These are phyloP conservation scores for Adelphocoris suturalis DNA, from an alignment of 2,888 invertebrate species.

Conservation along the genomic window DNA sequence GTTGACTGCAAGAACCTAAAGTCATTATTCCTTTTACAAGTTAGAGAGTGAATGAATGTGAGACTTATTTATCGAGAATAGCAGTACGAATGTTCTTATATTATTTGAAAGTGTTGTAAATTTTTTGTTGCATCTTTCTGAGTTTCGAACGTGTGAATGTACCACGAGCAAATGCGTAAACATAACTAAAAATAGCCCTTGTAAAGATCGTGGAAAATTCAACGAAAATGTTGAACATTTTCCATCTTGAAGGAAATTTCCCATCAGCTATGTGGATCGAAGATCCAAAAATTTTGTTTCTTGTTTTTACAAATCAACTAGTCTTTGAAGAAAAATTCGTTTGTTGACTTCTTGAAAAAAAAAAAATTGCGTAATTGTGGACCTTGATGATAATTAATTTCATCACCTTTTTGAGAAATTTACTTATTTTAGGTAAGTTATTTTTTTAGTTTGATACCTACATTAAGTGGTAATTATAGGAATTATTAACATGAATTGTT, in stretches of 20 bases:
- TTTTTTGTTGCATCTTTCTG: neutral
- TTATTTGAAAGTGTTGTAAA: neutral
- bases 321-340: constrained; percentile 58
- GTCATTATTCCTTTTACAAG: neutral
- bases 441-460: constrained; percentile 70
- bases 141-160: constrained; percentile 4
- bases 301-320: constrained; percentile 34
- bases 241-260: constrained; percentile 16
- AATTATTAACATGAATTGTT: constrained; percentile 60
- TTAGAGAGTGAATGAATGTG: neutral
- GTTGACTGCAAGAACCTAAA: neutral
- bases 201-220: neutral
- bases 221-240: too few relatives aligned
- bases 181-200: neutral
- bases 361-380: constrained; percentile 55
- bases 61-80: neutral
- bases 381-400: constrained; percentile 60
- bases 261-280: neutral
- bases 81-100: neutral
- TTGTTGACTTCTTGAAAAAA: constrained; percentile 47
- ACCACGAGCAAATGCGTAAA: neutral
- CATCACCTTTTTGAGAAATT: constrained; percentile 52
- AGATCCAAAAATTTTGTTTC: constrained; percentile 5
- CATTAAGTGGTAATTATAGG: constrained; percentile 62
- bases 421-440: constrained; percentile 68